Evolutionary conservation across 2,888 invertebrate species (phyloP).

Genomic region (Lycaena phlaeas): DNA sequence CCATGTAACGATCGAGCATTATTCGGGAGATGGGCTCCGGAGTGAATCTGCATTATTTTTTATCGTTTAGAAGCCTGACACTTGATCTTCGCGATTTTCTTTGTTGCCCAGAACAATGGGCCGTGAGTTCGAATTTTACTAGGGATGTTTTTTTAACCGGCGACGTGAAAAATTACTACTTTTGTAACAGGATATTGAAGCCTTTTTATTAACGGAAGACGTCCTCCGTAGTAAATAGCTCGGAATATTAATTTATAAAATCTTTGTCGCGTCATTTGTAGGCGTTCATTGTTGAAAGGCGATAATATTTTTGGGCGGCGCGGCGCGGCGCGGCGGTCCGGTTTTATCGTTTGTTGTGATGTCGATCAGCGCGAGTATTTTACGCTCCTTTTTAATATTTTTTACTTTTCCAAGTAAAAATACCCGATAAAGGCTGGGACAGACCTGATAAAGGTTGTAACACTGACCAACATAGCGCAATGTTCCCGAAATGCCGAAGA

Average conservation of each 20-base stretch:
- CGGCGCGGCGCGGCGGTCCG: too few species aligned
- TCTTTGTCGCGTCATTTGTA: not conserved
- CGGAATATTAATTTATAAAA: not conserved
- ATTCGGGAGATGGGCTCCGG: slow-evolving; percentile 31
- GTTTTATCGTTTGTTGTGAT: too few species aligned
- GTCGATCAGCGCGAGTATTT: too few species aligned
- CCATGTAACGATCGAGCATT: slow-evolving; percentile 57
- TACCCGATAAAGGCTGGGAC: too few species aligned
- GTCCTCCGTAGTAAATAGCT: not conserved
- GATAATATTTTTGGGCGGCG: too few species aligned
- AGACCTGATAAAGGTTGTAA: too few species aligned
- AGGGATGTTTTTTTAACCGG: slow-evolving; percentile 36
- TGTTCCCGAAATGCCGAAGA: too few species aligned
- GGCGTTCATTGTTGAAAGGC: too few species aligned
- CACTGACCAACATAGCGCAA: too few species aligned
- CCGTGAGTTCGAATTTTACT: slow-evolving; percentile 43
- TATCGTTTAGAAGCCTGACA: slow-evolving; percentile 48
- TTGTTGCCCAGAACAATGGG: slow-evolving; percentile 48
- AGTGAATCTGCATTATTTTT: slow-evolving; percentile 56
- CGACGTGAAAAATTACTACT: slow-evolving; percentile 14
- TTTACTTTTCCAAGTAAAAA: too few species aligned
- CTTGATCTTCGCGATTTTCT: slow-evolving; percentile 41
- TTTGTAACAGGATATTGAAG: slow-evolving; percentile 14
- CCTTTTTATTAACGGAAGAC: not conserved
- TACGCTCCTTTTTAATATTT: too few species aligned